phyloP scores from a whole-genome alignment of 2,797 vertebrate genomes.

The Graptemys geographica region DNA sequence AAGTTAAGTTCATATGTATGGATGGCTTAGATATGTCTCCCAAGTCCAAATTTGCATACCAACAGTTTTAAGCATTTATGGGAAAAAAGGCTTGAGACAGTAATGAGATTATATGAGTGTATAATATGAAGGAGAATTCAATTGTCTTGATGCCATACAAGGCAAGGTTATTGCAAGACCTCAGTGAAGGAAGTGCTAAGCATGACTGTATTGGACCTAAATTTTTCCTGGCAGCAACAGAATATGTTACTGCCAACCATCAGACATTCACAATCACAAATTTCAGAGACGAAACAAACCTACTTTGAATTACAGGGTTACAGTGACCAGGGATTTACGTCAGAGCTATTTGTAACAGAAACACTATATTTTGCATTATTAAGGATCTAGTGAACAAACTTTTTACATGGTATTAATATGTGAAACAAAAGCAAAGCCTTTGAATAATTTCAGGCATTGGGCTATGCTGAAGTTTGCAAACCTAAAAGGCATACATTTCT shows the following conservation, averaged over 20 bases:
- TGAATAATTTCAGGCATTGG: background rate
- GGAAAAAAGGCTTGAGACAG: slow-evolving; percentile 23
- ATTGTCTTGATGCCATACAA: slow-evolving; percentile 71
- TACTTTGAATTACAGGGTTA: slow-evolving; percentile 75
- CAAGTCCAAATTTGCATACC: slow-evolving; percentile 5
- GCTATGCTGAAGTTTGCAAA: slow-evolving; percentile 6
- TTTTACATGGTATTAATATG: background rate
- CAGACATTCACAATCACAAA: slow-evolving; percentile 55
- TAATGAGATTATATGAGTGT: slow-evolving; percentile 39
- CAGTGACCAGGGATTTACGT: slow-evolving; percentile 66
- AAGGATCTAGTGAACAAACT: slow-evolving; percentile 11
- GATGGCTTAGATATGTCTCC: background rate
- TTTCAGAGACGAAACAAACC: slow-evolving; percentile 70
- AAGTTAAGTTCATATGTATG: background rate
- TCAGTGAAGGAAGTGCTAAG: slow-evolving; percentile 21
- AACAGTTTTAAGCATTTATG: slow-evolving; percentile 39
- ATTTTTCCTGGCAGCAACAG: slow-evolving; percentile 65
- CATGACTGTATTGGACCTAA: background rate
- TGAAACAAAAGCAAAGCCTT: slow-evolving; percentile 36
- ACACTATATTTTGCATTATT: slow-evolving; percentile 38
- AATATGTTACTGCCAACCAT: slow-evolving; percentile 63
- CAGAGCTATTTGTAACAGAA: slow-evolving; percentile 32
- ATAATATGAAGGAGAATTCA: slow-evolving; percentile 32
- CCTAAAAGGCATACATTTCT: background rate
- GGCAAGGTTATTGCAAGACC: slow-evolving; percentile 61